Evolutionary conservation across 1,140 invertebrate species (phyloP).

Genomic region (Monochamus saltuarius): DNA sequence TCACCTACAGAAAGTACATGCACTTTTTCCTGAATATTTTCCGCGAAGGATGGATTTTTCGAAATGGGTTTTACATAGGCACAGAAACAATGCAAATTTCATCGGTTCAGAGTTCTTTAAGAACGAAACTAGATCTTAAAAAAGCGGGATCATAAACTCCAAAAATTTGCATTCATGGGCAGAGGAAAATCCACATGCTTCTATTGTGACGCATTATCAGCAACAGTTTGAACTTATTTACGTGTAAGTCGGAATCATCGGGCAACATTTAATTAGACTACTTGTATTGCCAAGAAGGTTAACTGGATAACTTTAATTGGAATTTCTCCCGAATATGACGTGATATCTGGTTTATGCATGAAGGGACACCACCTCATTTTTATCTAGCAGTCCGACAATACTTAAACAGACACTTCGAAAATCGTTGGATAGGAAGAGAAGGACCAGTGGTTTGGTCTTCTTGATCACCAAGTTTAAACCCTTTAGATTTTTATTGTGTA

Average conservation of each 20-base stretch:
- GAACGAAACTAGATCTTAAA: constrained; percentile 2
- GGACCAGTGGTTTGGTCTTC: constrained; percentile 8
- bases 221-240: not conserved
- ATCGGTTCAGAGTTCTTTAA: not conserved
- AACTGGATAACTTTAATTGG: too few species aligned
- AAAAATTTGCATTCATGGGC: constrained; percentile 14
- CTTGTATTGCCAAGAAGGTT: too few species aligned
- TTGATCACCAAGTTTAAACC: not conserved
- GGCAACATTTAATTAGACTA: too few species aligned
- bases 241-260: too few species aligned
- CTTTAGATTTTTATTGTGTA: constrained; percentile 1
- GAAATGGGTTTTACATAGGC: constrained; percentile 10
- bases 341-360: too few species aligned
- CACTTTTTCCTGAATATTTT: constrained; percentile 12
- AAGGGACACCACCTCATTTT: too few species aligned
- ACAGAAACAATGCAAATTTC: constrained; percentile 14
- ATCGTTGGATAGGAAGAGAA: constrained; percentile 16
- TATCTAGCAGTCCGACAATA: too few species aligned
- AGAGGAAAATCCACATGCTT: constrained; percentile 3
- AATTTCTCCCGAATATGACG: too few species aligned
- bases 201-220: constrained; percentile 1
- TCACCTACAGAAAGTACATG: constrained; percentile 10
- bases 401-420: too few species aligned
- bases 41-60: constrained; percentile 14
- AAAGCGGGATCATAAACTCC: constrained; percentile 9